Base-by-base conservation (phyloP, 1,140 invertebrate genomes). In the Tetranychus cinnabarinus region DNA sequence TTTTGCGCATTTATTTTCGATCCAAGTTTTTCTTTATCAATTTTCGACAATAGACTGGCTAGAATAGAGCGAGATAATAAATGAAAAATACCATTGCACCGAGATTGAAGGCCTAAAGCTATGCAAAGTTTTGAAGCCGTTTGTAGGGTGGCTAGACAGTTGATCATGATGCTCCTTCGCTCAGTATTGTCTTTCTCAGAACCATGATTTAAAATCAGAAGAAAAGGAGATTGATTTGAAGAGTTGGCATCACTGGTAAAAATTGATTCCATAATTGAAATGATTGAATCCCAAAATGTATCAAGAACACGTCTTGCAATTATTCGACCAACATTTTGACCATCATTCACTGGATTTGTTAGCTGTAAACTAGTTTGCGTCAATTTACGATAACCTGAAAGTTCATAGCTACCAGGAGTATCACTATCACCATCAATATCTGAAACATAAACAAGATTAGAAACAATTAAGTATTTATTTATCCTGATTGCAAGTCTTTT, bases 81-180 rank as follows among this genome's bases (percentile, higher is more conserved):
- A 2, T 81, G 77, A 68, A 90, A 81, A 58, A 89, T 84, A 54
- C 80, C 81, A 63, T 83, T 85, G 71, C 86, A 88, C 34, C 84
- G 78, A 66, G 81, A 82, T 72, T 93, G 88, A 45, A 93, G 72
- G 65, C 80, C 81, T 81, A 79, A 68, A 56, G 72, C 68, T 67
- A 77, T 79, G 64, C 76, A 75, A 1, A 80, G 70, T 64, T 73
- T 71, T 7, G 78, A 77, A 48, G 77, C 76, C 62, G 69, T 87
- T 69, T 93, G 88, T 56, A 93, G 72, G 46, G 88, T 86, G 70
- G 90, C 86, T n/a, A 92, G 73, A 68, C 83, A 83, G 64, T 80
- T 76, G 65, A 57, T 57, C 37, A 57, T 15, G 33, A 34, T 57
- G 5, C 4, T 34, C 1, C 56, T 8, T 39, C 33, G 7, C 36